A percentile compares a stretch with the other conserved stretches of the same genome.
These are phyloP conservation scores for Apodemia mormo DNA, from an alignment of 2,888 invertebrate genomes.

Conservation along the genomic window DNA sequence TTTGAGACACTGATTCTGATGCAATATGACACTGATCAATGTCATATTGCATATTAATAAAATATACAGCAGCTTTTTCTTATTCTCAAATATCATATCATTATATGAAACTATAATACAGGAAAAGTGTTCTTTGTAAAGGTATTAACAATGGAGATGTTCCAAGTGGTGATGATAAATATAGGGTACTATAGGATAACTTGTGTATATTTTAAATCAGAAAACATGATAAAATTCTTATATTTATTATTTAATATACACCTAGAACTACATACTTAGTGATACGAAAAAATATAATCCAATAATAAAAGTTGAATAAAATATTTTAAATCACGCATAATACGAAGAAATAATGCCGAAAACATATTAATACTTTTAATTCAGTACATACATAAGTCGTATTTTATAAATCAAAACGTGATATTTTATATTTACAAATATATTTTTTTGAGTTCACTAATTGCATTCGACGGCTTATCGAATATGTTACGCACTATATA, in stretches of 20 bases:
- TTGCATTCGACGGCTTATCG: conserved; percentile 9
- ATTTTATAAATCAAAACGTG: conserved; percentile 23
- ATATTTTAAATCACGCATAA: conserved; percentile 41
- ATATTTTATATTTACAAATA: conserved; percentile 31
- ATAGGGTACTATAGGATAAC: no score
- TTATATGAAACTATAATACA: no score
- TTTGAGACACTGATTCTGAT: no score
- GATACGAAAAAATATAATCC: conserved; percentile 61
- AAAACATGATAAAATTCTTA: conserved; percentile 48
- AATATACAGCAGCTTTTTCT: no score
- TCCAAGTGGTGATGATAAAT: no score
- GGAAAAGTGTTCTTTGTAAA: no score
- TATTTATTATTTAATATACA: conserved; percentile 78
- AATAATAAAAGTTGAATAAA: conserved; percentile 41
- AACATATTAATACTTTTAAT: conserved; percentile 33
- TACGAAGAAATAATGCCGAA: conserved; percentile 21
- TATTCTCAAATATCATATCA: no score
- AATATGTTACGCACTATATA: neutral
- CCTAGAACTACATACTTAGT: conserved; percentile 68
- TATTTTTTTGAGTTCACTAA: neutral
- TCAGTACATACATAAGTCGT: conserved; percentile 28
- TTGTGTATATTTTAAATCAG: neutral
- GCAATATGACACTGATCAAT: no score
- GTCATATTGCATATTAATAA: no score
- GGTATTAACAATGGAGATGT: no score